Base-by-base conservation (phyloP, 2,797 vertebrate species). In the Paratrypauchen microcephalus region DNA sequence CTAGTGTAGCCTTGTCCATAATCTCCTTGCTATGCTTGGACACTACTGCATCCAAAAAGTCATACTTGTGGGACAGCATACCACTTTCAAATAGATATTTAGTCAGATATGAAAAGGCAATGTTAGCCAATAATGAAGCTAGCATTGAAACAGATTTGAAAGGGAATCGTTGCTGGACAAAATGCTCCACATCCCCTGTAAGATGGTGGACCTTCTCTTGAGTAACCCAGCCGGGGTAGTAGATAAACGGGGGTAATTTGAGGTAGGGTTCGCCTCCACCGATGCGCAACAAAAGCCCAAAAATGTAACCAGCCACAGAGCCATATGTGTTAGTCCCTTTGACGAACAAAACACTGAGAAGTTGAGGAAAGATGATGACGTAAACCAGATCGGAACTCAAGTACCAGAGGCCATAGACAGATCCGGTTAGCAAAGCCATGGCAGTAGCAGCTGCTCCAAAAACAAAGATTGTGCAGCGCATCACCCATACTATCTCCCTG, bases 61-160 rank as follows among this genome's bases (percentile, higher is more conserved):
- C 97, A 64, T 97, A 92, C 85, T 96, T 98, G 60, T 96, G 96
- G 30, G 96, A 94, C 73, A 96, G 86, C 61, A 81, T 94, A 23
- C 97, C 97, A 18, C 95, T 98, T 89, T 98, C 97, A 86, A 99
- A 99, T 6, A 99, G 88, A 70, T 97, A 98, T 85, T 98, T 99
- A 77, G 94, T 93, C 80, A 96, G 75, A 78, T 97, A 96, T 45
- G 97, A 99, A 77, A 98, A 88, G 41, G 23, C 68, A 52, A 96
- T 91, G 18, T 99, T 99, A 66, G 92, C 91, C 62, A 97, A 62
- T 81, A 99, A 95, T 3, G 97, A 97, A 2, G 95, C 94, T 60
- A 94, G 56, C 97, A 99, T 99, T 30, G 97, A 94, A 8, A 97
- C 82, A 0, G 96, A 93, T 89, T 99, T 99, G 86, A 97, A 99